phyloP scores from a whole-genome alignment of 2,797 vertebrate genomes.

The Phaenicophaeus curvirostris region DNA sequence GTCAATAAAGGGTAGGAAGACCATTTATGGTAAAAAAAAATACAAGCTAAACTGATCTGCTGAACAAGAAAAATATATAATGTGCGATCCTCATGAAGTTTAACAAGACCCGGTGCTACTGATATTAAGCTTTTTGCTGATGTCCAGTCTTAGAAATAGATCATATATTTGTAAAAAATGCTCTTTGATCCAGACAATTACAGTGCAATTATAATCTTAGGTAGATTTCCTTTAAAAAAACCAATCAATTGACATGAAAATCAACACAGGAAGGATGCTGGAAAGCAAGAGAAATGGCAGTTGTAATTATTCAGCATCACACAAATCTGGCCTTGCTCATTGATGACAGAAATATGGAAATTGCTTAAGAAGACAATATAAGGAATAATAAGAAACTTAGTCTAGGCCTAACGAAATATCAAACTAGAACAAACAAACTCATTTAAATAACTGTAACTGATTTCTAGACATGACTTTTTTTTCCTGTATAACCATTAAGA shows the following conservation, averaged over 20 bases:
- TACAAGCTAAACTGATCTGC: background rate
- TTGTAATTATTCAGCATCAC: background rate
- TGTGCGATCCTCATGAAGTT: too few relatives aligned
- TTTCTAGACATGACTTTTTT: fast-evolving
- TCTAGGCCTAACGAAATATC: background rate
- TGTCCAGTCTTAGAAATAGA: background rate
- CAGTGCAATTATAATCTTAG: background rate
- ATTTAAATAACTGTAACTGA: background rate
- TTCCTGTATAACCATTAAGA: background rate
- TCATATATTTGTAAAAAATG: slow-evolving; percentile 6
- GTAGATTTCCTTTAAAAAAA: slow-evolving; percentile 16
- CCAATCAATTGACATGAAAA: background rate
- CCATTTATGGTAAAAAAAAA: background rate
- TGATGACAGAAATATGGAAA: background rate
- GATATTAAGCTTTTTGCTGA: background rate
- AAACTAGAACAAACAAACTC: background rate
- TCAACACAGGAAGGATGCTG: background rate
- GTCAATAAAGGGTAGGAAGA: background rate
- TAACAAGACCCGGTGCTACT: background rate
- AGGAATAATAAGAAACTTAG: background rate
- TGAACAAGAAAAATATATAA: background rate
- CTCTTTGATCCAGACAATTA: background rate
- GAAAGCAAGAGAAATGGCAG: background rate
- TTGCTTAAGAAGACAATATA: background rate
- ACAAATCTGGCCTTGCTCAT: background rate